Percentiles rank a stretch among this genome's conserved stretches.
Conservation (phyloP, 2,888 invertebrate genomes). For the Altica lythri region DNA sequence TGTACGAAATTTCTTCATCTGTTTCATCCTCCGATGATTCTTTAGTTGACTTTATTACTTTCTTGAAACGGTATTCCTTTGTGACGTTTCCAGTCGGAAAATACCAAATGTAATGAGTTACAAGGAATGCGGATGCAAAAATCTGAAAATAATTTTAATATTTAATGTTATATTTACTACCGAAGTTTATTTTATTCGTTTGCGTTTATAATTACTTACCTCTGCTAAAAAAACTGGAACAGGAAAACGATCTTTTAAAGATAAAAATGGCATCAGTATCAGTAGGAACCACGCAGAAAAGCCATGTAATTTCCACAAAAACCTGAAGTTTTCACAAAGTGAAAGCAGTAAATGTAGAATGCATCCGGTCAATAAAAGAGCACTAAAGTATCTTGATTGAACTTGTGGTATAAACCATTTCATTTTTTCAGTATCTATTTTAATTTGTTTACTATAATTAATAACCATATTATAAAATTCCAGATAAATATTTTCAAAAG, state of each 20-base stretch:
- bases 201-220: slow-evolving; percentile 19
- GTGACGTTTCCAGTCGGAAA: slow-evolving; percentile 9
- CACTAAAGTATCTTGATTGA: slow-evolving; percentile 26
- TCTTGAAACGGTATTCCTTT: slow-evolving; percentile 31
- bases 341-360: slow-evolving; percentile 38
- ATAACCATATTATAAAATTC: slow-evolving; percentile 15
- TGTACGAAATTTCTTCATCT: slow-evolving; percentile 29
- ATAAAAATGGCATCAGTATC: slow-evolving; percentile 31
- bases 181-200: no score
- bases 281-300: slow-evolving; percentile 42
- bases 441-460: slow-evolving; percentile 10
- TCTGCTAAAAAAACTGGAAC: slow-evolving; percentile 24
- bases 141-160: slow-evolving; percentile 28
- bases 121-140: slow-evolving; percentile 25
- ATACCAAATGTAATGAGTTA: slow-evolving; percentile 24
- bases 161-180: no score
- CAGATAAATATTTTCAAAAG: slow-evolving; percentile 18
- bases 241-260: slow-evolving; percentile 13
- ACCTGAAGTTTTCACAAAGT: slow-evolving; percentile 27
- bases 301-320: slow-evolving; percentile 40
- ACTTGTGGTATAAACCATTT: slow-evolving; percentile 29
- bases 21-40: slow-evolving; percentile 34
- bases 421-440: slow-evolving; percentile 18
- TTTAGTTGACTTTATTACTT: slow-evolving; percentile 16
- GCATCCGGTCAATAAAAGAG: slow-evolving; percentile 37